Evolutionary conservation across 2,797 vertebrate species (phyloP).

Genomic region (Saxicola maurus): DNA sequence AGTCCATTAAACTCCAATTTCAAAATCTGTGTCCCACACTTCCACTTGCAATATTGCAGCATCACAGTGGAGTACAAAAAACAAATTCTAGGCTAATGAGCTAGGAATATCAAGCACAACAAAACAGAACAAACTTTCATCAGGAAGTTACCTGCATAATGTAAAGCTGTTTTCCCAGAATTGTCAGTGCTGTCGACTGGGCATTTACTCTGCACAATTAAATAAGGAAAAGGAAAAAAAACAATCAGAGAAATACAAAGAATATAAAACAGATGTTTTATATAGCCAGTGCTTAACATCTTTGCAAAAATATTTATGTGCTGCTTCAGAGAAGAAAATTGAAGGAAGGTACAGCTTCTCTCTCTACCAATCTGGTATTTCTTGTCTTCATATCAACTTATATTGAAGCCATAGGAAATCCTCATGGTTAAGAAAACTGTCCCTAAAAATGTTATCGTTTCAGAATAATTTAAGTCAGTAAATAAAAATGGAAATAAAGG

Average conservation of each 20-base stretch:
- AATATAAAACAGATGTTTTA: background rate
- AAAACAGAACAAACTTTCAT: background rate
- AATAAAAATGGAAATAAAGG: background rate
- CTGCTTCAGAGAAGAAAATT: background rate
- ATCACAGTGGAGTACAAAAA: background rate
- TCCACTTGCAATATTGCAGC: background rate
- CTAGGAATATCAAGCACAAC: background rate
- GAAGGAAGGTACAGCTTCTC: background rate
- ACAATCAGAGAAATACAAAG: background rate
- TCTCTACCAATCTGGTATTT: background rate
- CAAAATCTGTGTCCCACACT: background rate
- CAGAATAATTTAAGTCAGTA: background rate
- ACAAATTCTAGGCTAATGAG: background rate
- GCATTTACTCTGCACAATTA: conserved; percentile 82
- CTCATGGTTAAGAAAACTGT: background rate
- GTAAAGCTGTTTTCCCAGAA: conserved; percentile 86
- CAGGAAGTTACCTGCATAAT: conserved; percentile 84
- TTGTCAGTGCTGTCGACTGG: conserved; percentile 77
- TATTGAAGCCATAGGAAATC: background rate
- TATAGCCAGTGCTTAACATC: background rate
- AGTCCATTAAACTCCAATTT: background rate
- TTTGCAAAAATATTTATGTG: background rate
- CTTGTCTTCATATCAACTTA: background rate
- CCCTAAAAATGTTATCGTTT: background rate
- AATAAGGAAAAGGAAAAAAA: background rate